phyloP scores from a whole-genome alignment of 92 coral and sea anemone species.

The Phymanthus crucifer region DNA sequence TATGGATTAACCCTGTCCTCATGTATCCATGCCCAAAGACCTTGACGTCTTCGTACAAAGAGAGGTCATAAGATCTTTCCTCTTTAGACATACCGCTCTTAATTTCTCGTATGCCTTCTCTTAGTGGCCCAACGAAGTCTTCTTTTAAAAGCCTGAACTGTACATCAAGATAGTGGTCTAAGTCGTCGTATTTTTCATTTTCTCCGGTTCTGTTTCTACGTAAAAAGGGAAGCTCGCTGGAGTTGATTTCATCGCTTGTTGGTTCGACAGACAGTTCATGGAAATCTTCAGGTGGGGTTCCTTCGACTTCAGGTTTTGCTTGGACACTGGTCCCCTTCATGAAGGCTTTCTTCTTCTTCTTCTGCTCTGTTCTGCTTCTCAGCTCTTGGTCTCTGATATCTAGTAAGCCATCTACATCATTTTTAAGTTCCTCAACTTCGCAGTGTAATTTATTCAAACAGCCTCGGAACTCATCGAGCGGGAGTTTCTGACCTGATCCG shows the following conservation, averaged over 20 bases:
- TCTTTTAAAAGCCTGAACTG: slow-evolving; percentile 86
- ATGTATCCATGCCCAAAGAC: slow-evolving; percentile 56
- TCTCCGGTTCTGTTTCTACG: slow-evolving; percentile 66
- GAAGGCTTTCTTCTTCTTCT: slow-evolving; percentile 18
- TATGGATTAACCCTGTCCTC: slow-evolving; percentile 64
- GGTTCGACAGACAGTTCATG: slow-evolving; percentile 70
- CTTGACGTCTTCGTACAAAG: slow-evolving; percentile 64
- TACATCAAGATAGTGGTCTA: slow-evolving; percentile 83
- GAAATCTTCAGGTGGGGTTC: slow-evolving; percentile 81
- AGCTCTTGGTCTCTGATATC: slow-evolving; percentile 52
- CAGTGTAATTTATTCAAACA: slow-evolving; percentile 36
- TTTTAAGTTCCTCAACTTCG: slow-evolving; percentile 27
- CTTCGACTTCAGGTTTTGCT: slow-evolving; percentile 41
- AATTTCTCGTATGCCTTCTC: slow-evolving; percentile 83
- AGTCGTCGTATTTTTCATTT: slow-evolving; percentile 57
- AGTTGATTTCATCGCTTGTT: slow-evolving; percentile 55
- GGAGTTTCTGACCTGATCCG: slow-evolving; percentile 57
- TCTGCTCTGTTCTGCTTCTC: slow-evolving; percentile 36
- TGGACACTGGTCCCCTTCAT: slow-evolving; percentile 8
- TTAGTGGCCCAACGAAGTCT: slow-evolving; percentile 84
- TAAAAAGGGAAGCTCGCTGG: slow-evolving; percentile 58
- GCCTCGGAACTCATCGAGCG: slow-evolving; percentile 65
- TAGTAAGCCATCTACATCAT: slow-evolving; percentile 47
- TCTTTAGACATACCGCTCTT: slow-evolving; percentile 43
- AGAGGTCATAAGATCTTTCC: slow-evolving; percentile 71